phyloP scores from a whole-genome alignment of 2,113 vertebrate genomes.

The Chamaetylas fuelleborni region DNA sequence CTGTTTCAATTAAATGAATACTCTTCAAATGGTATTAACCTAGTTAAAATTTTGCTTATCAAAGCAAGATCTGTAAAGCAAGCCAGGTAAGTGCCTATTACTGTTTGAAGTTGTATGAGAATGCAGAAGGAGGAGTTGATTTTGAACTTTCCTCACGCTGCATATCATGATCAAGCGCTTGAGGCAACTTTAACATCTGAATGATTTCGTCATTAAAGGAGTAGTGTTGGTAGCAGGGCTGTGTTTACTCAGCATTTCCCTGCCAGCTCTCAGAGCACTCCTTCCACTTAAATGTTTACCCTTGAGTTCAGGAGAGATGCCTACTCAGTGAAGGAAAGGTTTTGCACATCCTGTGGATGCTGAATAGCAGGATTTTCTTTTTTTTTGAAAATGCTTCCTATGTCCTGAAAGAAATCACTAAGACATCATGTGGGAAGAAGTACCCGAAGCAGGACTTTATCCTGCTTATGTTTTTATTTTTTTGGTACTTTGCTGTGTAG shows the following conservation, averaged over 20 bases:
- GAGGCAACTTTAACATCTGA: conserved; percentile 43
- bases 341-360: not conserved
- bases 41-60: conserved; percentile 45
- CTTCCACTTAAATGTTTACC: not conserved
- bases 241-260: conserved; percentile 39
- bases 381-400: not conserved
- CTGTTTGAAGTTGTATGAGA: conserved; percentile 19
- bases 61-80: conserved; percentile 47
- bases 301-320: not conserved
- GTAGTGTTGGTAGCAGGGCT: not conserved
- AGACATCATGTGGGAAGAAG: not conserved
- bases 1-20: conserved; percentile 3
- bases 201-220: conserved; percentile 5
- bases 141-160: conserved; percentile 9
- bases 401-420: not conserved
- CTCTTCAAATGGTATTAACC: conserved; percentile 24
- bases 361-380: not conserved
- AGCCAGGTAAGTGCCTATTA: conserved; percentile 21
- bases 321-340: not conserved
- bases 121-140: conserved; percentile 23
- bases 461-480: not conserved
- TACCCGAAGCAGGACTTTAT: not conserved
- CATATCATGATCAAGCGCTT: conserved; percentile 1
- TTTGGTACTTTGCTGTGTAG: not conserved
- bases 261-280: not conserved